A percentile compares a stretch with the other conserved stretches of the same genome.
Evolutionary conservation across 2,888 invertebrate genomes (phyloP).

Genomic region (Eilema depressum): DNA sequence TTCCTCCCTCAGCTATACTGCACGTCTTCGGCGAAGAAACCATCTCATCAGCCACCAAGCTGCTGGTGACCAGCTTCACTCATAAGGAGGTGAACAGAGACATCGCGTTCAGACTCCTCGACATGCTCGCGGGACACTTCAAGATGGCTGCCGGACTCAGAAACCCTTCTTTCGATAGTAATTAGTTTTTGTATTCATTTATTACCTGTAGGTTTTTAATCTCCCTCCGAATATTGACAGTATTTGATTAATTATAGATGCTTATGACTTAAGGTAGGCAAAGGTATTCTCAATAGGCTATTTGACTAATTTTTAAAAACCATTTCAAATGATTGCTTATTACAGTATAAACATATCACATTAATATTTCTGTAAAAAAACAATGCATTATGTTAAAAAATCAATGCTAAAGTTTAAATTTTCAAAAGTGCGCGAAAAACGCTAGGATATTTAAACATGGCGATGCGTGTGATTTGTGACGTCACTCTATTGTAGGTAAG

Average conservation of each 20-base stretch:
- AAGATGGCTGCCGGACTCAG: constrained; percentile 66
- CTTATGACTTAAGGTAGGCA: no score
- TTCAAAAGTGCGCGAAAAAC: no score
- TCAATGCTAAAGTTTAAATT: no score
- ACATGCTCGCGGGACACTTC: constrained; percentile 69
- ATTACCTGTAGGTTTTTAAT: neutral
- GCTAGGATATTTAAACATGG: no score
- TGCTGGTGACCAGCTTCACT: constrained; percentile 63
- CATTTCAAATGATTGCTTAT: no score
- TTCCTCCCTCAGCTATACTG: constrained; percentile 58
- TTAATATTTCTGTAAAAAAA: no score
- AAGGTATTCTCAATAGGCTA: no score
- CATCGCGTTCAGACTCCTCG: constrained; percentile 66
- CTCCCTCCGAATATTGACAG: neutral
- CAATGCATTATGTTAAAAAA: no score
- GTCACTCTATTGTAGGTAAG: no score
- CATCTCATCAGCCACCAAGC: constrained; percentile 49
- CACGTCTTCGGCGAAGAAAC: constrained; percentile 70
- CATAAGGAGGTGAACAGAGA: constrained; percentile 68
- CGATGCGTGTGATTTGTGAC: no score
- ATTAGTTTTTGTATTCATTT: constrained; percentile 37
- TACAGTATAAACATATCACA: no score
- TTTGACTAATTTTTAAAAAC: no score
- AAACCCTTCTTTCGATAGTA: constrained; percentile 69
- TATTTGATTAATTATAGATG: neutral